A percentile compares a stretch with the other conserved stretches of the same genome.
phyloP scores from a whole-genome alignment of 2,888 invertebrate genomes.

The Caenorhabditis virilis region DNA sequence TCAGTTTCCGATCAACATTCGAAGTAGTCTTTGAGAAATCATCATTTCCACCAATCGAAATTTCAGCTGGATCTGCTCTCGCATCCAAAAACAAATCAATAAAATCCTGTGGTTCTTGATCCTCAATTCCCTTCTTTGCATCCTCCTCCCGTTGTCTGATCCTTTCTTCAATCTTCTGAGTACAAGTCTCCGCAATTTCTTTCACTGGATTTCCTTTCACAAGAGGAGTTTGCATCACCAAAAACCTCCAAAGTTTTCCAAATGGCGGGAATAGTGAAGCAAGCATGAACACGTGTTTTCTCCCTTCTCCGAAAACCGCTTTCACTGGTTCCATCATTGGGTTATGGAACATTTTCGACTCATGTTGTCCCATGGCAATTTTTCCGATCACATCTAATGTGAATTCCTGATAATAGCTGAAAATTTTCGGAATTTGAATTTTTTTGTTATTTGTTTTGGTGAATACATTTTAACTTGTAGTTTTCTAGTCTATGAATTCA shows the following conservation, averaged over 20 bases:
- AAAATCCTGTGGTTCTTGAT: slow-evolving; percentile 43
- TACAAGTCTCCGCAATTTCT: slow-evolving; percentile 9
- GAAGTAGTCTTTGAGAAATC: background rate
- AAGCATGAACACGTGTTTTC: slow-evolving; percentile 17
- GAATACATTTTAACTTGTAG: no score
- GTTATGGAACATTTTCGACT: slow-evolving; percentile 24
- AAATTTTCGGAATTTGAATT: slow-evolving; percentile 6
- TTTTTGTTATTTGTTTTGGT: background rate
- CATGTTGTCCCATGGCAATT: slow-evolving; percentile 47
- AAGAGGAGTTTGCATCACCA: background rate
- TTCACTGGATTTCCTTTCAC: slow-evolving; percentile 6
- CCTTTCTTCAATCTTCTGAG: slow-evolving; percentile 23
- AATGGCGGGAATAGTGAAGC: slow-evolving; percentile 10
- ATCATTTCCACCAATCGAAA: slow-evolving; percentile 5
- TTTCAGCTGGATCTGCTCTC: slow-evolving; percentile 29
- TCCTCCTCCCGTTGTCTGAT: slow-evolving; percentile 16
- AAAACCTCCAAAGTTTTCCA: background rate
- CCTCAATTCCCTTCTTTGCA: slow-evolving; percentile 14
- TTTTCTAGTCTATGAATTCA: no score
- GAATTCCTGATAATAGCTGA: slow-evolving; percentile 46
- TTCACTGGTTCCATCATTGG: slow-evolving; percentile 1
- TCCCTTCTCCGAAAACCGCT: slow-evolving; percentile 15
- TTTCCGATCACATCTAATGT: slow-evolving; percentile 51
- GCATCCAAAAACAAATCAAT: slow-evolving; percentile 57
- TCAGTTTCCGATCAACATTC: slow-evolving; percentile 14